Evolutionary conservation across 2,797 vertebrate species (phyloP), one percentile per base, ranked within the genome.

Genomic region (Gila robusta): DNA sequence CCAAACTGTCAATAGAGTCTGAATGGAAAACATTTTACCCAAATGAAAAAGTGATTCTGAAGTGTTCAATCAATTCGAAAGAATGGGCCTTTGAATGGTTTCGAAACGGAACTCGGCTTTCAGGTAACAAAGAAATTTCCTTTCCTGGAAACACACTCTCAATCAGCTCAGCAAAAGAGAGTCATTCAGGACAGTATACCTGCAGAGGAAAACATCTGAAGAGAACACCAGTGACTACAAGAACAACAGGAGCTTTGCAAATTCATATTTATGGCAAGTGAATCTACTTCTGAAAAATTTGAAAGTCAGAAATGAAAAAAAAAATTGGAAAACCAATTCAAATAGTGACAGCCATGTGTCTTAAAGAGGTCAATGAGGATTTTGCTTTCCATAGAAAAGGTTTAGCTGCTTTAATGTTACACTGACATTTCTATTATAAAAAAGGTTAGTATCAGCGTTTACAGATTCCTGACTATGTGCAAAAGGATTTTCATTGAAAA

Each of bases 61-160:
- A 69, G n/a, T 90, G 89, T 81, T 66, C 21, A 21, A 6, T 81
- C 7, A 0, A 39, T 28, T 73, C 81, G 47, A 16, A 64, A 59
- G 49, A 74, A 19, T 90, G 89, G 89, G 2, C 2, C 37, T 89
- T 86, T 85, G 70, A 64, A 47, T 90, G 87, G 89, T 83, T 80
- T 56, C 85, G 9, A 54, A 2, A 56, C 0, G 0, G 49, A 37
- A 0, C 0, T 76, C 77, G 1, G 9, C 32, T 59, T 54, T 49
- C 37, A 32, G 10, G 28, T 37, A 19, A 70, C 1, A 2, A 11
- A 16, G n/a, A 71, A 6, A 64, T 54, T 35, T 70, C 21, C 16
- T 26, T 71, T 26, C 0, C 49, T 21, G 10, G 16, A 56, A 71
- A 59, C n/a, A 76, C n/a, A 6, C 35, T 88, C 26, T 32, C 19